Conservation (phyloP, 37 sponge, comb jelly and placozoan species). For the Hormiphora californensis region DNA sequence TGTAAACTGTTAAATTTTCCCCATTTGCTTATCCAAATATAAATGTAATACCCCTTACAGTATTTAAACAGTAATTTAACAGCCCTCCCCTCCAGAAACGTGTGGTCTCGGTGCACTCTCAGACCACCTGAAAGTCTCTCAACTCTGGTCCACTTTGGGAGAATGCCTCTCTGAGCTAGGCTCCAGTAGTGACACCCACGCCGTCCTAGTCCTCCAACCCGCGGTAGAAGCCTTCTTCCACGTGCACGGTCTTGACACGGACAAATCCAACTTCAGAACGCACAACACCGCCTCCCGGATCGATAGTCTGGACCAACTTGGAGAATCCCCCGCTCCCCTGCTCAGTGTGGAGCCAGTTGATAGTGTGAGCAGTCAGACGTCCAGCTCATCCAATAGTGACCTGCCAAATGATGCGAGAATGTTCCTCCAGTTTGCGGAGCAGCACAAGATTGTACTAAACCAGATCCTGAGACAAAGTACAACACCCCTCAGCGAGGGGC, state of each 20-base stretch:
- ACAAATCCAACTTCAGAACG: background rate
- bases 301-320: slow-evolving; percentile 16
- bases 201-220: slow-evolving; percentile 90
- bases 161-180: slow-evolving; percentile 78
- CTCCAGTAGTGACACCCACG: slow-evolving; percentile 79
- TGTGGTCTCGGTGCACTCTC: slow-evolving; percentile 59
- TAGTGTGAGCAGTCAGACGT: slow-evolving; percentile 5
- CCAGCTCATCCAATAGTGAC: slow-evolving; percentile 23
- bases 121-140: slow-evolving; percentile 72
- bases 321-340: slow-evolving; percentile 19
- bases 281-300: slow-evolving; percentile 6
- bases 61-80: background rate
- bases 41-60: background rate
- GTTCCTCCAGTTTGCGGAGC: slow-evolving; percentile 93
- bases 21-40: background rate
- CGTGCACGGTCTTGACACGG: slow-evolving; percentile 71
- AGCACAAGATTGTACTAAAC: slow-evolving; percentile 87
- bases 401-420: slow-evolving; percentile 75
- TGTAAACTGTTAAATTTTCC: background rate
- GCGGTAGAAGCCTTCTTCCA: slow-evolving; percentile 96
- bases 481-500: slow-evolving; percentile 79
- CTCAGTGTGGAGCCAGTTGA: slow-evolving; percentile 38
- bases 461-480: slow-evolving; percentile 92
- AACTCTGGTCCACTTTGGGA: slow-evolving; percentile 78
- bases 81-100: background rate